Evolutionary conservation across 2,888 invertebrate genomes (phyloP), one percentile per base, ranked within the genome.

Genomic region (Hololepta plana): DNA sequence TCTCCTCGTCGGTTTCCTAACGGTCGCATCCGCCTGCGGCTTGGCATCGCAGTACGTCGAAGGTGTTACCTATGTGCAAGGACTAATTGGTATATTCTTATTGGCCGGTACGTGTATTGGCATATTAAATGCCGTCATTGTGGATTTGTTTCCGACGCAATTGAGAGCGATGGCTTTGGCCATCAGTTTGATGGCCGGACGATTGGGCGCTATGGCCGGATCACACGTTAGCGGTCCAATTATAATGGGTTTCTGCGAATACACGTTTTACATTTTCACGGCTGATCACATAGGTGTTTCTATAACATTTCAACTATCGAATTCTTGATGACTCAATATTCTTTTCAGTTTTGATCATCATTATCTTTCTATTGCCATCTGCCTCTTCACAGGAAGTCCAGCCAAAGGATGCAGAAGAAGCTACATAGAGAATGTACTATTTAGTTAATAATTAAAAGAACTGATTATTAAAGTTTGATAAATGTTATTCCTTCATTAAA

Each of bases 81-180:
- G 42, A 15, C 31, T 51, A 4, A 37, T 48, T 29, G 46, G 46
- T n/a, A 31, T 51, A 12, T 55, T 51, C 30, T 32, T 54, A 12
- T 33, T 49, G 32, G 44, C 43, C n/a, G 46, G 47, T 3, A 43
- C 49, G 3, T 40, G 44, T 14, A 42, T 54, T 24, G 49, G 51
- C 4, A 35, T 44, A 10, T 47, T 52, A 9, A 54, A 51, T 33
- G 49, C 53, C 3, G 42, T 55, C 15, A 45, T 48, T 6, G 51
- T 55, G 3, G 55, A 56, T 33, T 37, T 56, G 23, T 56, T 49
- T 34, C 54, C 56, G 2, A 56, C 56, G 5, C 46, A 50, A 35
- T 45, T 42, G 27, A 51, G 62, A 36, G 63, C 55, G 10, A 62
- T 61, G 60, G 62, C 61, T 11, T 40, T 63, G 24, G 59, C 61